Percentiles rank a stretch among this genome's conserved stretches.
phyloP scores from a whole-genome alignment of 2,113 vertebrate genomes.

The Scomber colias region DNA sequence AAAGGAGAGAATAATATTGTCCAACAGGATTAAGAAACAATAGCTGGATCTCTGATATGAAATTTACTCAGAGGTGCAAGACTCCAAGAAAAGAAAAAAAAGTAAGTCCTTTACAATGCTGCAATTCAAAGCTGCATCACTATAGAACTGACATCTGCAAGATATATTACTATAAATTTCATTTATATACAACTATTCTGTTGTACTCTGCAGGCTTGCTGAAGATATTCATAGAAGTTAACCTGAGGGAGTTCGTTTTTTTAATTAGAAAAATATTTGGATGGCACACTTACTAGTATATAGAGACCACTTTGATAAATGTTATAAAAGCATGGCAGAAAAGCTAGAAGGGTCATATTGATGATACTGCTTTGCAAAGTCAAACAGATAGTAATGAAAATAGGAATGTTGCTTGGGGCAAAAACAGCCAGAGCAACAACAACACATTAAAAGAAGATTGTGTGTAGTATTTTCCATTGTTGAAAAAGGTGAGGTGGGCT shows the following conservation, averaged over 20 bases:
- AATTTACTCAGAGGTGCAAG: not conserved
- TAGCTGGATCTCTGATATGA: slow-evolving; percentile 8
- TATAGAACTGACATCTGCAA: not conserved
- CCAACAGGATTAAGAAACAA: slow-evolving; percentile 19
- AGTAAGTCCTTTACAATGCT: not conserved
- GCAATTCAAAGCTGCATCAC: slow-evolving; percentile 16
- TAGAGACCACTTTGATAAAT: not conserved
- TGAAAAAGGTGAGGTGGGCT: not conserved
- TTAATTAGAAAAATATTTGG: not conserved
- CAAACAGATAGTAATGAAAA: slow-evolving; percentile 2
- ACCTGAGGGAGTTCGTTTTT: not conserved
- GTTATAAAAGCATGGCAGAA: not conserved
- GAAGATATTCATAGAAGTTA: not conserved
- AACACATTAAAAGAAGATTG: not conserved
- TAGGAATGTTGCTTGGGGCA: not conserved
- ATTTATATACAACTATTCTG: not conserved
- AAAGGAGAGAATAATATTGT: slow-evolving; percentile 22
- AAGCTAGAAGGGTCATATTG: not conserved
- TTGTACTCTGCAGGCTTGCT: not conserved
- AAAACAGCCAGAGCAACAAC: slow-evolving; percentile 3
- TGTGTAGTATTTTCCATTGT: not conserved
- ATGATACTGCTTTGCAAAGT: not conserved
- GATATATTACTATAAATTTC: too few relatives aligned
- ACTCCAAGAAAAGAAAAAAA: not conserved
- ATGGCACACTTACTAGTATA: not conserved